Percentiles rank a stretch among this genome's conserved stretches.
phyloP scores from a whole-genome alignment of 2,888 invertebrate genomes.

The Enchytraeus crypticus region DNA sequence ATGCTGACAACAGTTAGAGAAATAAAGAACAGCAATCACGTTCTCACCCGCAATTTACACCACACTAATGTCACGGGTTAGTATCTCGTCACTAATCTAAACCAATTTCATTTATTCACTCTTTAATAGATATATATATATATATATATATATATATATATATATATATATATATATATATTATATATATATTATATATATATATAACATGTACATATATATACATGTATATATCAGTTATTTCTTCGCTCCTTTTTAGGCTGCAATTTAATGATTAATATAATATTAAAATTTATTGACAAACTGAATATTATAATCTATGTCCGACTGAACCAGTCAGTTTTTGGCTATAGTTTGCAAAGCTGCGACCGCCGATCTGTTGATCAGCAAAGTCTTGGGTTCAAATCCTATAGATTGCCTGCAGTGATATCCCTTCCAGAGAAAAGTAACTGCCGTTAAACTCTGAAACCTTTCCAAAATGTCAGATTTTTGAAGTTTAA shows the following conservation, averaged over 20 bases:
- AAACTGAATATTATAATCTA: neutral
- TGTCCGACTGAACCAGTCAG: neutral
- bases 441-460: too few relatives aligned
- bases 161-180: neutral
- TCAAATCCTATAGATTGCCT: too few relatives aligned
- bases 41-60: neutral
- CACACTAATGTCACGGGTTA: neutral
- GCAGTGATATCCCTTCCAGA: too few relatives aligned
- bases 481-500: too few relatives aligned
- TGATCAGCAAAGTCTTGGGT: too few relatives aligned
- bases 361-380: too few relatives aligned
- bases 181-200: neutral
- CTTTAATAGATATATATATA: neutral
- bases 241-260: neutral
- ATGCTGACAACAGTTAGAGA: conserved; percentile 87
- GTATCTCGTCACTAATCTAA: neutral
- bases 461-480: too few relatives aligned
- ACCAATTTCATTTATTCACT: neutral
- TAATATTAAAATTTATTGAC: neutral
- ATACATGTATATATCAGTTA: neutral
- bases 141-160: neutral
- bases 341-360: too few relatives aligned
- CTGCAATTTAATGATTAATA: neutral
- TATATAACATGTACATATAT: neutral
- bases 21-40: conserved; percentile 52